A percentile compares a stretch with the other conserved stretches of the same genome.
Conservation (phyloP, 2,113 vertebrate species). For the Pluvialis apricaria region DNA sequence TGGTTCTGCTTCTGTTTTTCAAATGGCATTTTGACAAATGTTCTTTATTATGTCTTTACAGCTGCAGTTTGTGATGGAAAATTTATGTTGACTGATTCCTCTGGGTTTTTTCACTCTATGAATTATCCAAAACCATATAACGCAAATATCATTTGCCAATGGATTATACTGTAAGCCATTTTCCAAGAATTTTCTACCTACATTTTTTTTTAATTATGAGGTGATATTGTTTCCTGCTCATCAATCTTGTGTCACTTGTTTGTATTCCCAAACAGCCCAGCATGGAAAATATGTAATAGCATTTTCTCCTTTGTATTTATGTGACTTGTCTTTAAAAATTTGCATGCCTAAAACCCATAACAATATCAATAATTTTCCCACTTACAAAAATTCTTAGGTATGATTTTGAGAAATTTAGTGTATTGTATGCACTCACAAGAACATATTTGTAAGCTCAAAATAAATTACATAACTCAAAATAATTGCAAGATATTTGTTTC, state of each 20-base stretch:
- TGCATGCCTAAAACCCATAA: not conserved
- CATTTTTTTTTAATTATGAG: not conserved
- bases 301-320: not conserved
- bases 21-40: not conserved
- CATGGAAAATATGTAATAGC: not conserved
- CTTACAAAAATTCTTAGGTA: not conserved
- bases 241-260: not conserved
- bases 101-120: slow-evolving; percentile 74
- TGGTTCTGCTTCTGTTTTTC: not conserved
- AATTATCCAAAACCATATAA: slow-evolving; percentile 66
- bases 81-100: slow-evolving; percentile 72
- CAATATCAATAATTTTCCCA: not conserved
- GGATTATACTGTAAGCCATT: slow-evolving; percentile 76
- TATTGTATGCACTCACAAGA: not conserved
- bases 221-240: not conserved
- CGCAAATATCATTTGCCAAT: slow-evolving; percentile 59
- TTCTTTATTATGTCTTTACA: slow-evolving; percentile 52
- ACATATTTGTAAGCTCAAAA: not conserved
- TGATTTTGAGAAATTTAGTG: not conserved
- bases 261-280: not conserved
- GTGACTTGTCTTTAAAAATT: not conserved
- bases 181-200: not conserved
- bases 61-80: slow-evolving; percentile 76
- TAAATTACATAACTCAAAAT: not conserved
- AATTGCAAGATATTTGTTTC: not conserved